Evolutionary conservation across 1,140 invertebrate genomes (phyloP), one percentile per base, ranked within the genome.

Genomic region (Brachionus manjavacas): DNA sequence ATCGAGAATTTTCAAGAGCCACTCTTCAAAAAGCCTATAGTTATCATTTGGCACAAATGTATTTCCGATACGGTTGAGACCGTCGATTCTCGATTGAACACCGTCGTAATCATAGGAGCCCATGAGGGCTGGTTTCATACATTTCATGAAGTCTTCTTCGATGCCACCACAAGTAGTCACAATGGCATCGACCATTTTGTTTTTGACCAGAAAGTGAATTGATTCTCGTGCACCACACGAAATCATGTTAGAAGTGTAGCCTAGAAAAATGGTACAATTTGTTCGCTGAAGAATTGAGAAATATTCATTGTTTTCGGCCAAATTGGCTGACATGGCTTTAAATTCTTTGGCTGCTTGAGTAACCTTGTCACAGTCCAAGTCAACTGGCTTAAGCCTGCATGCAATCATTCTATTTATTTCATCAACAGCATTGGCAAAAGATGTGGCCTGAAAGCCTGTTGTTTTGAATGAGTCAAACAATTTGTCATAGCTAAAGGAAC

Each of bases 81-180:
- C 97, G 85, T 93, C 92, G 4, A 94, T 92, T 84, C 96, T 91
- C n/a, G 97, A 91, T 49, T 89, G 85, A 43, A 85, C 85, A 2
- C 92, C 97, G 87, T 92, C 92, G 76, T 98, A 91, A 88, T 93
- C 90, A 89, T 98, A 99, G 88, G 95, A 93, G 35, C 96, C 96
- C 28, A 99, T 86, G 87, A 94, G 97, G 0, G 96, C 98, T 8
- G 95, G 95, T 4, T 94, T 94, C 76, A 99, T 90, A 90, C 97
- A 99, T 92, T 99, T 99, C 60, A 99, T 99, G 43, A 99, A 92
- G 91, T 99, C 97, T 91, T 99, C 98, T 90, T 99, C 98, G 2
- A 99, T 92, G 20, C 97, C 98, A 25, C 98, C 98, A 23, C 97
- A 97, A 66, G 96, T 97, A 46, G 97, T 96, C 0, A 99, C 97